Evolutionary conservation across 2,888 invertebrate species (phyloP), one percentile per base, ranked within the genome.

Genomic region (Sphecodes monilicornis): DNA sequence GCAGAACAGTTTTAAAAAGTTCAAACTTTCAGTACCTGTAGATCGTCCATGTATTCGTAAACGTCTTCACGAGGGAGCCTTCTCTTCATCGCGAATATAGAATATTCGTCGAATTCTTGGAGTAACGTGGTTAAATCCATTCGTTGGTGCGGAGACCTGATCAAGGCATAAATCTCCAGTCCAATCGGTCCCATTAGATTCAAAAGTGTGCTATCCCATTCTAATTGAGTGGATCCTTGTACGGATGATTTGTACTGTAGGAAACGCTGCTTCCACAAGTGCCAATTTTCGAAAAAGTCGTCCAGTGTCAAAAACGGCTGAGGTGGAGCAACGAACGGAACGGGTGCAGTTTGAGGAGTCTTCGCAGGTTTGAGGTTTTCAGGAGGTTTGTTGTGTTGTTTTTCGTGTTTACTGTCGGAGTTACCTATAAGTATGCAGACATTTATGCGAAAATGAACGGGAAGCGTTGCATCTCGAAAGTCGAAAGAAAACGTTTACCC

Each of bases 151-250:
- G 5, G 1, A 60, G 50, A 43, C 5, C 60, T 11, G 46, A 87
- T 78, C 16, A 50, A 36, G 18, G 10, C 54, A 43, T 41, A 18
- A 54, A 85, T 78, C 32, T 73, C 6, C 70, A 57, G 77, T 1
- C 87, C 87, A 36, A 80, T 3, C 1, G 88, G 87, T n/a, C 87
- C 87, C 80, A 87, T 85, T n/a, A 64, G 16, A 66, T 88, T 87
- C 39, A 88, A 70, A n/a, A 87, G 54, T 10, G 26, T 16, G 26
- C 73, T 36, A 60, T 73, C 78, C 78, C 77, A 82, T 13, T n/a
- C 36, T 10, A n/a, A 11, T 11, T 50, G 11, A 8, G n/a, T 0
- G 1, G 0, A 10, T 29, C 3, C 18, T 76, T 41, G 18, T 0
- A 36, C 16, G 5, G 0, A 13, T 4, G 11, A 32, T 22, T 60